phyloP scores from a whole-genome alignment of 2,797 vertebrate genomes.

The Sciurus carolinensis region DNA sequence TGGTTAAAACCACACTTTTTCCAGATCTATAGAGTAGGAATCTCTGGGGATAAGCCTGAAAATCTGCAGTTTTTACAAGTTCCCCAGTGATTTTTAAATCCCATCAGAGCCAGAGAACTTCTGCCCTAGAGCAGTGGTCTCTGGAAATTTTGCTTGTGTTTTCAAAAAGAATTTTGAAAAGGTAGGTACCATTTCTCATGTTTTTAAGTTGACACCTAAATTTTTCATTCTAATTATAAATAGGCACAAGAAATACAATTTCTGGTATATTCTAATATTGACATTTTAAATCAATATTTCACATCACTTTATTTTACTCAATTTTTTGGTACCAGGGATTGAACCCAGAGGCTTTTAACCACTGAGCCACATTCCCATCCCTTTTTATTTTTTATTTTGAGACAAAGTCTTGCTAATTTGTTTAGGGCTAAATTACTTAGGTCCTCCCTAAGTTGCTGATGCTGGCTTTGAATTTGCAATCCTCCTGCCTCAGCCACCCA shows the following conservation, averaged over 20 bases:
- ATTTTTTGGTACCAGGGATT: too few species aligned
- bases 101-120: constrained; percentile 1
- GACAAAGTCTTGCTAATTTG: too few species aligned
- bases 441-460: too few species aligned
- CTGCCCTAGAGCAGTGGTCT: constrained; percentile 16
- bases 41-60: constrained; percentile 36
- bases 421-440: too few species aligned
- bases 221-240: constrained; percentile 62
- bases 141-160: constrained; percentile 30
- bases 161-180: constrained; percentile 65
- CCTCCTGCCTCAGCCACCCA: too few species aligned
- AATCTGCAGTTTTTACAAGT: constrained; percentile 4
- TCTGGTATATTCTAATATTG: constrained; percentile 30
- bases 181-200: background rate
- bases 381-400: too few species aligned
- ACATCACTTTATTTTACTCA: background rate
- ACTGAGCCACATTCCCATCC: too few species aligned
- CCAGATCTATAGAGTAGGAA: background rate
- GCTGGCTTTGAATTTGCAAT: too few species aligned
- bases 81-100: constrained; percentile 60
- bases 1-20: constrained; percentile 32
- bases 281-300: constrained; percentile 51
- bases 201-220: constrained; percentile 56
- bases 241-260: constrained; percentile 42
- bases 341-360: too few species aligned